Percentiles rank a stretch among this genome's conserved stretches.
phyloP scores from a whole-genome alignment of 2,113 vertebrate genomes.

The Dicentrarchus labrax region DNA sequence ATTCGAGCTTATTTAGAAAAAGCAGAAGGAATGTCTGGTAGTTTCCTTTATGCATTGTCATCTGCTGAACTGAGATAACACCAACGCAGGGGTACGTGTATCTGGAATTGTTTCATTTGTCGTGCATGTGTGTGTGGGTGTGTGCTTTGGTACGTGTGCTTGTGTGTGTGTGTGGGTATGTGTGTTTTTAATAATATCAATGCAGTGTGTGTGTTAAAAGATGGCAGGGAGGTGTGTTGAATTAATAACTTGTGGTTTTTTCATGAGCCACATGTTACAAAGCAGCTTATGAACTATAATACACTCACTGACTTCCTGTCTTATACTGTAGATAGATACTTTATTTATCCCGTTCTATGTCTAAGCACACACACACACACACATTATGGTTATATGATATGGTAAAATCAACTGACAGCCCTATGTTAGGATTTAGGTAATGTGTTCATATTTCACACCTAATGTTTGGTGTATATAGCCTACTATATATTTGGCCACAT shows the following conservation, averaged over 20 bases:
- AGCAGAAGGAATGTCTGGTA: not conserved
- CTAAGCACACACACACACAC: not conserved
- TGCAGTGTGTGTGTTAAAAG: conserved; percentile 18
- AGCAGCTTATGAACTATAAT: conserved; percentile 23
- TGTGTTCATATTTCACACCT: not conserved
- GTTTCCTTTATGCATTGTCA: conserved; percentile 19
- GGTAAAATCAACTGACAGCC: conserved; percentile 5
- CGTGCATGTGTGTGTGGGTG: not conserved
- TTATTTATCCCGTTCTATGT: not conserved
- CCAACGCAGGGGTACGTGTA: not conserved
- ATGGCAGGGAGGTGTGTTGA: not conserved
- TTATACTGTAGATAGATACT: not conserved
- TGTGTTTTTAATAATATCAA: conserved; percentile 34
- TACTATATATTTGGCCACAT: not conserved
- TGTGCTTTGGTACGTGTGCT: not conserved
- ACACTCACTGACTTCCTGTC: conserved; percentile 35
- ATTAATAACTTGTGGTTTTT: conserved; percentile 28
- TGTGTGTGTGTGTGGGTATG: not conserved
- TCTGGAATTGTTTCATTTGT: conserved; percentile 2
- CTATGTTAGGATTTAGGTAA: not conserved
- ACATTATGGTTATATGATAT: conserved; percentile 2
- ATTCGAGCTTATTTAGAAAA: not conserved
- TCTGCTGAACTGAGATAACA: conserved; percentile 29
- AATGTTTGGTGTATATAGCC: not conserved
- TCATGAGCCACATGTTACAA: conserved; percentile 39